A percentile compares a stretch with the other conserved stretches of the same genome.
Evolutionary conservation across 1,140 invertebrate species (phyloP).

Genomic region (Cyphomyrmex costatus): DNA sequence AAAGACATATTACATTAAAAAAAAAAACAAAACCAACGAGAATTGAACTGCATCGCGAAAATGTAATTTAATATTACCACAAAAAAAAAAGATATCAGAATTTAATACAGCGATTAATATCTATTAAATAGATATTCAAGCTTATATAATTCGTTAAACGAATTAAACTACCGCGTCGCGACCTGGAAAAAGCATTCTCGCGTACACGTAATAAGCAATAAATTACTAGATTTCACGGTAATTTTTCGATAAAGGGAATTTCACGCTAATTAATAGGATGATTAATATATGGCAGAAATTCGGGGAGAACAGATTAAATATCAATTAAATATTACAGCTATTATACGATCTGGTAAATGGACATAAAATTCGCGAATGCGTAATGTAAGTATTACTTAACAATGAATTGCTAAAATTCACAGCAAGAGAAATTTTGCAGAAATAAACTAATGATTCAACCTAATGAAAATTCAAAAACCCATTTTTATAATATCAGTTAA

Average conservation of each 20-base stretch:
- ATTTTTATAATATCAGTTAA: slow-evolving; percentile 4
- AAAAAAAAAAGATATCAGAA: slow-evolving; percentile 6
- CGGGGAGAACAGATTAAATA: slow-evolving; percentile 51
- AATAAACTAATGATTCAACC: not conserved
- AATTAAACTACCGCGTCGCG: slow-evolving; percentile 16
- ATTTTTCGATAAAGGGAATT: slow-evolving; percentile 61
- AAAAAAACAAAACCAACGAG: not conserved
- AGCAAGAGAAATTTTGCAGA: not conserved
- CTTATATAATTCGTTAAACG: slow-evolving; percentile 21
- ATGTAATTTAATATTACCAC: not conserved
- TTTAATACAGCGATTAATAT: slow-evolving; percentile 10
- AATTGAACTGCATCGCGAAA: not conserved
- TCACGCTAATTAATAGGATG: slow-evolving; percentile 49
- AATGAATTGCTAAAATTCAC: slow-evolving; percentile 32
- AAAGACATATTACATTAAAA: not conserved
- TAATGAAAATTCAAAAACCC: slow-evolving; percentile 34
- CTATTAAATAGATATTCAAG: slow-evolving; percentile 43
- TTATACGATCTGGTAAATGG: slow-evolving; percentile 46
- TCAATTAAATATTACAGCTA: slow-evolving; percentile 50
- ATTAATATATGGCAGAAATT: slow-evolving; percentile 55
- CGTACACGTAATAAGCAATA: slow-evolving; percentile 50
- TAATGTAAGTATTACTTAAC: slow-evolving; percentile 36
- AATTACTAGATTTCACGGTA: slow-evolving; percentile 58
- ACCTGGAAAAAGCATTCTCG: slow-evolving; percentile 56
- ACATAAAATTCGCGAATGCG: slow-evolving; percentile 34